Base-by-base conservation (phyloP, 2,113 vertebrate species). In the Madoqua kirkii region DNA sequence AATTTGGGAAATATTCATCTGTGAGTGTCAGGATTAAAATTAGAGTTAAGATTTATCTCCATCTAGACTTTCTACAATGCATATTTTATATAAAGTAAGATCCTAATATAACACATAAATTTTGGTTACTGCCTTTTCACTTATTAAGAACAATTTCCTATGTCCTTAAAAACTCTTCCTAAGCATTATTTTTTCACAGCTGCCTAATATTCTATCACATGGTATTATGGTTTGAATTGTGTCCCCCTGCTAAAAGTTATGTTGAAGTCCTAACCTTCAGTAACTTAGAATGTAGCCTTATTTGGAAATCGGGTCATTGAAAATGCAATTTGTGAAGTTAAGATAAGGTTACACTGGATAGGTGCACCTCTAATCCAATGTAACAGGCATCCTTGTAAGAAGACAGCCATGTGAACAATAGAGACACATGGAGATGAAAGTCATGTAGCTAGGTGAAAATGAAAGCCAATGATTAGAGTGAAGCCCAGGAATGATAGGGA, bases 101-200 rank as follows among this genome's bases (percentile, higher is more conserved):
- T 86, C 23, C 16, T 93, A 62, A 86, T 25, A 83, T 4, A 7
- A 62, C 12, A 91, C 0, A 87, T 59, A 57, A 78, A 59, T 67
- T 91, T 78, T 97, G 64, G 64, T 81, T 57, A 62, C 15, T 95
- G 17, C 16, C 62, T 94, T 95, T 85, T 50, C 21, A 74, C 17
- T 91, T 88, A 96, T 29, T 96, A 89, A 95, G 59, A 91, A 89
- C 23, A 59, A 86, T 96, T 96, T 85, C 62, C 67, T 17, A 83
- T 21, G 14, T 89, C 19, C 60, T 95, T 92, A 87, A 90, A 96
- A 83, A 94, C 36, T 87, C 50, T 94, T 85, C 85, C 88, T 79
- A 87, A 94, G 29, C 1, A 88, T 79, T 83, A 78, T 54, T 89
- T 89, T 71, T 60, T 95, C 57, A 40, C 9, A 45, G 74, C 23